Base-by-base conservation (phyloP, 1,140 invertebrate species). In the Drosophila pruinosa region DNA sequence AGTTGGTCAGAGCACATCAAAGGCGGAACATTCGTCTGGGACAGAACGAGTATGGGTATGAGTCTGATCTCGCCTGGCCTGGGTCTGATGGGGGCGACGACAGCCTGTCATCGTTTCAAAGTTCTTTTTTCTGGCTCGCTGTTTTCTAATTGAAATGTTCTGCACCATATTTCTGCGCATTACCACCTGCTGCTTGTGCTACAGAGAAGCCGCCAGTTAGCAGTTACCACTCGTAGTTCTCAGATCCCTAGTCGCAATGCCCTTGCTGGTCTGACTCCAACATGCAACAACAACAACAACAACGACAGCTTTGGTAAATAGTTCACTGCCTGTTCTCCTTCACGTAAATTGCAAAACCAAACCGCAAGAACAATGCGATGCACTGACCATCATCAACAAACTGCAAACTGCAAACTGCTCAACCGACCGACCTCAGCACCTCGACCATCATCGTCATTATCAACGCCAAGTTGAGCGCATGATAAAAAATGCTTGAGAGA, bases 81-180 rank as follows among this genome's bases (percentile, higher is more conserved):
- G n/a, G 28, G 12, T 59, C 54, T 82, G 79, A 82, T 82, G 78
- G 79, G 79, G 75, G 79, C 75, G 80, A 80, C 80, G 81, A 86
- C 80, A 77, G 80, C 45, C 81, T 85, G 81, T 67, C 62, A 65
- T 45, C 80, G 72, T 71, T 79, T 78, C 68, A 65, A 57, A 81
- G 72, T 83, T 67, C 75, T 70, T 50, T 64, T n/a, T 47, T 75
- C 73, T 57, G 62, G 50, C 71, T 65, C 81, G 58, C 57, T 43
- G 38, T 73, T 57, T 88, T 81, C 82, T 86, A 86, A 86, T 86
- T 86, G 81, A 86, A 86, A 86, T 86, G 81, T 86, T 86, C 70
- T 68, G 77, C 82, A 75, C 81, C 69, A 81, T 88, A 86, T 86
- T 81, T 86, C 80, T 86, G 78, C 77, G 81, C 82, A 77, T 86